Evolutionary conservation across 53 echinoderm and acorn worm genomes (phyloP).

Genomic region (Apostichopus leukothele): DNA sequence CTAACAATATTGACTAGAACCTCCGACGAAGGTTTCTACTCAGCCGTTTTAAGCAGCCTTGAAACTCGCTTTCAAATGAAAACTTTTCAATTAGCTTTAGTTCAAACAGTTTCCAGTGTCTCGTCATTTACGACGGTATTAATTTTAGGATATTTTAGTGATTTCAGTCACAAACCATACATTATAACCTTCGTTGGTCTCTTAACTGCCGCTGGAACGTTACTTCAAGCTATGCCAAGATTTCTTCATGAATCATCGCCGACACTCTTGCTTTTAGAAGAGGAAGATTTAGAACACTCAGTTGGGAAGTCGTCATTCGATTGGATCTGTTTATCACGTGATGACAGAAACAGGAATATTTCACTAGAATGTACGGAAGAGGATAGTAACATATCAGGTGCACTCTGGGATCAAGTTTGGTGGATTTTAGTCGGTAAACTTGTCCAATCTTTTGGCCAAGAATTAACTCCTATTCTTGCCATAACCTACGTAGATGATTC

Average conservation of each 20-base stretch:
- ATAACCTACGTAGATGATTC: neutral
- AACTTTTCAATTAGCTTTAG: neutral
- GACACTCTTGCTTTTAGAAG: neutral
- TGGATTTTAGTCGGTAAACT: neutral
- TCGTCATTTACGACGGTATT: neutral
- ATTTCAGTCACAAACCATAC: neutral
- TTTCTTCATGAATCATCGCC: neutral
- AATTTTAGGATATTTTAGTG: neutral
- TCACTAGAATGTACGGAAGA: neutral
- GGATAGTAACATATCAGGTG: neutral
- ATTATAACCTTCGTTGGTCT: neutral
- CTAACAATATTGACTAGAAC: neutral
- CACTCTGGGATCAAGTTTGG: slow-evolving; percentile 3
- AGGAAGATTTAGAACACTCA: neutral
- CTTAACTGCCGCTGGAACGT: neutral
- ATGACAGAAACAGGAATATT: neutral
- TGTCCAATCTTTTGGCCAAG: neutral
- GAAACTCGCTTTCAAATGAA: neutral
- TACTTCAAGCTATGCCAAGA: neutral
- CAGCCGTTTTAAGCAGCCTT: neutral
- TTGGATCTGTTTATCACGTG: neutral
- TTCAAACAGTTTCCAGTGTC: neutral
- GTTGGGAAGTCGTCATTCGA: too few species aligned
- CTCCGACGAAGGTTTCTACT: neutral
- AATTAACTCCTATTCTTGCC: neutral